Evolutionary conservation across 2,888 invertebrate species (phyloP), one percentile per base, ranked within the genome.

Genomic region (Euplexia lucipara): DNA sequence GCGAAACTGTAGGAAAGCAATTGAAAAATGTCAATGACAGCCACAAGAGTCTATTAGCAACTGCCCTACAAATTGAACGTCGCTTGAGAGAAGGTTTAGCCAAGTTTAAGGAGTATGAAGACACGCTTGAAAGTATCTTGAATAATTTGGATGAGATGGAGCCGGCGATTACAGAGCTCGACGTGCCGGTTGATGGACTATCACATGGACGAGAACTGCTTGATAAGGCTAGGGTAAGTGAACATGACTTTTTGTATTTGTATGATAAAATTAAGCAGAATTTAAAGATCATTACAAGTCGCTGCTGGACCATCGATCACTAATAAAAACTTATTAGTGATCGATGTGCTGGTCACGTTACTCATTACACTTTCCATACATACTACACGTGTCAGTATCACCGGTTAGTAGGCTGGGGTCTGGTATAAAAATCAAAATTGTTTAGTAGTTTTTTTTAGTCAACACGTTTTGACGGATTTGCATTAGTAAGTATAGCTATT

Each of bases 31-130:
- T 99, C 0, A 98, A 98, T 84, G 99, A 99, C 59, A 99, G 99
- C 87, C 99, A 99, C 88, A 97, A 98, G 86, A 98, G 98, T 0
- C 93, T 99, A 9, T 91, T 99, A 41, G 97, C 98, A 64, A 99
- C 99, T 0, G 99, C 99, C 0, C 90, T 98, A 47, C 99, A 99
- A 91, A 99, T 99, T 69, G 98, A 98, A 88, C 97, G 97, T 79
- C 97, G 99, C 39, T 94, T 99, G 35, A 96, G 97, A 35, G 99
- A 99, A 86, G 98, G 99, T 0, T 92, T 99, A 69, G 97, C 97
- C 32, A 99, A 99, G 90, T 99, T 99, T 95, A 97, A 98, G 88
- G 98, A 98, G 86, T 99, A 99, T 85, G 99, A 99, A 91, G 97
- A 98, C 70, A 98, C 98, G 0, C 92, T 99, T 66, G 98, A 98